phyloP scores from a whole-genome alignment of 2,888 invertebrate species.

The Aplocera efformata region DNA sequence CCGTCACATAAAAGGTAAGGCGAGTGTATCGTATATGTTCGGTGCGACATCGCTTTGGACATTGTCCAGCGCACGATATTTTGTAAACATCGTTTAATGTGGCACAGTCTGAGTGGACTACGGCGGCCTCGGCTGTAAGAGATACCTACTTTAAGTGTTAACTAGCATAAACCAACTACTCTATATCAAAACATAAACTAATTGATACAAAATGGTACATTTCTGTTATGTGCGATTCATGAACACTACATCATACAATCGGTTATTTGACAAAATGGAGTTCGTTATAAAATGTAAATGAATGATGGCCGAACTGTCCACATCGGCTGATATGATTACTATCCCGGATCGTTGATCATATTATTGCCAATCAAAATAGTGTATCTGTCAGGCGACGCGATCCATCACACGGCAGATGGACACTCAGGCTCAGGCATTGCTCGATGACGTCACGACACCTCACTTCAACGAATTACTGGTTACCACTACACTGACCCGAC shows the following conservation, averaged over 20 bases:
- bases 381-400: constrained; percentile 75
- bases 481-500: constrained; percentile 37
- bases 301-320: constrained; percentile 64
- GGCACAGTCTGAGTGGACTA: constrained; percentile 56
- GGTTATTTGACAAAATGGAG: constrained; percentile 51
- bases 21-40: constrained; percentile 54
- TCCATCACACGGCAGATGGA: constrained; percentile 66
- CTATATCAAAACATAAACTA: constrained; percentile 30
- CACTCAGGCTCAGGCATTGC: constrained; percentile 31
- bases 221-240: constrained; percentile 27
- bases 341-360: constrained; percentile 73
- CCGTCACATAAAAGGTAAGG: constrained; percentile 64
- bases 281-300: constrained; percentile 62
- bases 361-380: constrained; percentile 81
- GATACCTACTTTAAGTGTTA: constrained; percentile 35
- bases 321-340: constrained; percentile 69
- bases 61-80: constrained; percentile 68
- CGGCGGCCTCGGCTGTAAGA: constrained; percentile 46
- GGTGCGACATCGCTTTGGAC: constrained; percentile 69
- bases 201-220: constrained; percentile 29
- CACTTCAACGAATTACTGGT: constrained; percentile 51
- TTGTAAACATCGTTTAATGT: constrained; percentile 70
- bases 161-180: constrained; percentile 27
- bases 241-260: constrained; percentile 39
- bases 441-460: constrained; percentile 38